Percentiles rank a stretch among this genome's conserved stretches.
These are phyloP conservation scores for Drosophila acutilabella DNA, from an alignment of 2,888 invertebrate genomes.

Conservation along the genomic window DNA sequence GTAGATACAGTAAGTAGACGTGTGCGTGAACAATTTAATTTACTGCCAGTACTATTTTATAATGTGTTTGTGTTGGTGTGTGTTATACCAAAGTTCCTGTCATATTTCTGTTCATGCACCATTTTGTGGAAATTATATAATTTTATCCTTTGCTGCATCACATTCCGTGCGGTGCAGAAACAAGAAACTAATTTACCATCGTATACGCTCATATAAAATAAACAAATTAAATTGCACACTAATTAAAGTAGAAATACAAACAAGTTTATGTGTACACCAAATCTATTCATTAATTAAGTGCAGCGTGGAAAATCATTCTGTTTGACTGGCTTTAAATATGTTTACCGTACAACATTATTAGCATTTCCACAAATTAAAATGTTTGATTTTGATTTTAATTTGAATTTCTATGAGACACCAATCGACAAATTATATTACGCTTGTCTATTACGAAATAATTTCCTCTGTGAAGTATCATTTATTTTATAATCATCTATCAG, in stretches of 20 bases:
- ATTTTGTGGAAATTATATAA: background rate
- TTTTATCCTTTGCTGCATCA: background rate
- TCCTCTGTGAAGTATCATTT: no score
- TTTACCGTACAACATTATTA: background rate
- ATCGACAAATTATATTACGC: background rate
- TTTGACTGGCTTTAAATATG: background rate
- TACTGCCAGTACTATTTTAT: background rate
- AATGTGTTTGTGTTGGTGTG: background rate
- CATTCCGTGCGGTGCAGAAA: background rate
- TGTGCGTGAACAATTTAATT: background rate
- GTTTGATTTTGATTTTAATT: background rate
- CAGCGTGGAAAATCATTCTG: slow-evolving; percentile 1
- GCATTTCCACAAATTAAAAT: background rate
- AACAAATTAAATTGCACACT: background rate
- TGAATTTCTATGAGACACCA: no score
- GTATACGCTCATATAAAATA: background rate
- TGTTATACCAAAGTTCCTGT: background rate
- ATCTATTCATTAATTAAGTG: slow-evolving; percentile 16
- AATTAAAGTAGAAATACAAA: background rate
- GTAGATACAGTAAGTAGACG: background rate
- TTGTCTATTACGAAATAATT: no score
- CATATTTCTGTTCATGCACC: background rate
- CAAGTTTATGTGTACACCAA: background rate
- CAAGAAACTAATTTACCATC: background rate
- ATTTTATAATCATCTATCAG: background rate